phyloP scores from a whole-genome alignment of 2,113 vertebrate species.

The Apodemus sylvaticus region DNA sequence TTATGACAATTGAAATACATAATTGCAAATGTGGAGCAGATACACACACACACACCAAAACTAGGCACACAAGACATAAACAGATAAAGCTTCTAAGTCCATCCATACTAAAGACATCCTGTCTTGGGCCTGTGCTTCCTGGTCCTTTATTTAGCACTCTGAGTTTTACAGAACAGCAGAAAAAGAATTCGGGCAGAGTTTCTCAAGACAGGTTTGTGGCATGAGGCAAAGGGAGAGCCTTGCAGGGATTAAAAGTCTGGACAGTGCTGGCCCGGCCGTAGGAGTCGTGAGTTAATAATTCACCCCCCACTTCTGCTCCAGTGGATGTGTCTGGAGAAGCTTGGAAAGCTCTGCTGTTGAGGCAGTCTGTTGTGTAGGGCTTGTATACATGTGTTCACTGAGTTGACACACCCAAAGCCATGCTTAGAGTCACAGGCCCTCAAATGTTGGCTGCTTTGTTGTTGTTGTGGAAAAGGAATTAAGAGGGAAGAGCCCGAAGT shows the following conservation, averaged over 20 bases:
- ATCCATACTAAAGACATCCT: background rate
- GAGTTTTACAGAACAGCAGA: background rate
- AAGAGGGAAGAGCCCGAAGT: background rate
- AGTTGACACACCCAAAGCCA: background rate
- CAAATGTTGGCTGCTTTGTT: background rate
- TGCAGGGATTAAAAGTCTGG: background rate
- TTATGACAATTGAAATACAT: background rate
- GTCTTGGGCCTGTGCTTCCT: background rate
- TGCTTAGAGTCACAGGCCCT: background rate
- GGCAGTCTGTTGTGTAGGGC: background rate
- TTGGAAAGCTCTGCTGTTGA: background rate
- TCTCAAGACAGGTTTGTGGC: conserved; percentile 1
- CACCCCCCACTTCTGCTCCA: background rate
- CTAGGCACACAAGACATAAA: background rate
- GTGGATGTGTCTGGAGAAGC: background rate
- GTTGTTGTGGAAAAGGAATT: background rate
- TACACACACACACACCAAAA: background rate
- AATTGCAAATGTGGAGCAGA: background rate
- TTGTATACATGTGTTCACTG: background rate
- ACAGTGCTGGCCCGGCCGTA: background rate
- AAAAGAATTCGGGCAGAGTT: background rate
- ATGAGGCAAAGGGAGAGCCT: background rate
- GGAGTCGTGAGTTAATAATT: too few species aligned
- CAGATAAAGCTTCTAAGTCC: background rate
- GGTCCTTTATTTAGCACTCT: background rate